Evolutionary conservation across 2,113 vertebrate species (phyloP).

Genomic region (Anolis carolinensis): DNA sequence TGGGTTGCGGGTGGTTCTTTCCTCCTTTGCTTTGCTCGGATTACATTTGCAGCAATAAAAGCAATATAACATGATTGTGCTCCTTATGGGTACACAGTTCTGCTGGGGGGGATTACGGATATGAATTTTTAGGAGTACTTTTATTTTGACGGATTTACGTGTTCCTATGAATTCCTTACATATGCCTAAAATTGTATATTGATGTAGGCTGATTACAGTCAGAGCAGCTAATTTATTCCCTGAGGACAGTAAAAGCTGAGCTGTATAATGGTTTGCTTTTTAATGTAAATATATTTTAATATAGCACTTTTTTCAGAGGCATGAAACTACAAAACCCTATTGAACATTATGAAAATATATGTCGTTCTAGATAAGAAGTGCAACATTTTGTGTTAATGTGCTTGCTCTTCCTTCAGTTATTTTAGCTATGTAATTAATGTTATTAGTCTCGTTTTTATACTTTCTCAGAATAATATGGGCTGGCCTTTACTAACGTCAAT

Average conservation of each 20-base stretch:
- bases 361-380: constrained; percentile 56
- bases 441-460: constrained; percentile 73
- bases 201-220: constrained; percentile 65
- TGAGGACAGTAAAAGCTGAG: constrained; percentile 74
- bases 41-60: constrained; percentile 87
- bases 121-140: constrained; percentile 70
- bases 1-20: constrained; percentile 88
- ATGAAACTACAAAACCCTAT: constrained; percentile 45
- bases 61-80: constrained; percentile 85
- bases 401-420: constrained; percentile 53
- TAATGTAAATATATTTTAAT: constrained; percentile 74
- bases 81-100: constrained; percentile 77
- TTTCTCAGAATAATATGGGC: constrained; percentile 59
- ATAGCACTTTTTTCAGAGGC: constrained; percentile 66
- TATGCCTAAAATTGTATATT: constrained; percentile 60
- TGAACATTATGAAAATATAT: constrained; percentile 60
- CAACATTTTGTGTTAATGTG: constrained; percentile 46
- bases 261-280: constrained; percentile 73
- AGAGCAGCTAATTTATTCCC: constrained; percentile 81
- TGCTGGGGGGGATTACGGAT: constrained; percentile 65
- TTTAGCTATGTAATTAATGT: constrained; percentile 49
- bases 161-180: constrained; percentile 56
- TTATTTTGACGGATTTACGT: constrained; percentile 73
- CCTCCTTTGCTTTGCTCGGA: constrained; percentile 83
- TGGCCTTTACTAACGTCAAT: constrained; percentile 59